These are phyloP conservation scores for Aricia agestis DNA, from an alignment of 1,140 invertebrate genomes.

Conservation along the genomic window DNA sequence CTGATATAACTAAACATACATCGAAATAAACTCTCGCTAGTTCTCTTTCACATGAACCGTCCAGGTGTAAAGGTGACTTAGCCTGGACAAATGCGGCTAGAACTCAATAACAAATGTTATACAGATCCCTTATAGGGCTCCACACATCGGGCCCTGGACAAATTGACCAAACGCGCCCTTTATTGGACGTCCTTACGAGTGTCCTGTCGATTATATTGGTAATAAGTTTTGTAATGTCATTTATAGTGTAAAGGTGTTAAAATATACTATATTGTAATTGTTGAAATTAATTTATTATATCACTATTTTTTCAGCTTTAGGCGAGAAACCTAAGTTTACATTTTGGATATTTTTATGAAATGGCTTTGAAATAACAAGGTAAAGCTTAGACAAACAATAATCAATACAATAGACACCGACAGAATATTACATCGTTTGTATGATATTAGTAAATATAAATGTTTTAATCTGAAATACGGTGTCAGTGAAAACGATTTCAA, in stretches of 20 bases:
- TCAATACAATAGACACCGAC: no score
- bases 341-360: no score
- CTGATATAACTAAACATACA: no score
- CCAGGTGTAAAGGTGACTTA: constrained; percentile 42
- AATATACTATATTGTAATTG: not conserved
- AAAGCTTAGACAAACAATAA: no score
- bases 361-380: no score
- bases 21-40: no score
- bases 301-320: no score
- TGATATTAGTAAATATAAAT: no score
- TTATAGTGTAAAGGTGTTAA: not conserved
- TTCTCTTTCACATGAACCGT: constrained; percentile 17
- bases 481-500: not conserved
- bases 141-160: constrained; percentile 9
- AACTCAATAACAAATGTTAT: constrained; percentile 34
- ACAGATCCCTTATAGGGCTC: constrained; percentile 6
- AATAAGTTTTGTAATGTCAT: not conserved
- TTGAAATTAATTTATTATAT: no score
- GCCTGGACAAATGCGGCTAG: constrained; percentile 45
- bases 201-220: not conserved
- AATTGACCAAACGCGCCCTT: not conserved
- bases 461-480: no score
- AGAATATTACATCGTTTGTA: no score
- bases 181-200: not conserved
- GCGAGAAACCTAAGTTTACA: no score